A percentile compares a stretch with the other conserved stretches of the same genome.
Evolutionary conservation across 2,797 vertebrate genomes (phyloP).

Genomic region (Pseudochromis fuscus): DNA sequence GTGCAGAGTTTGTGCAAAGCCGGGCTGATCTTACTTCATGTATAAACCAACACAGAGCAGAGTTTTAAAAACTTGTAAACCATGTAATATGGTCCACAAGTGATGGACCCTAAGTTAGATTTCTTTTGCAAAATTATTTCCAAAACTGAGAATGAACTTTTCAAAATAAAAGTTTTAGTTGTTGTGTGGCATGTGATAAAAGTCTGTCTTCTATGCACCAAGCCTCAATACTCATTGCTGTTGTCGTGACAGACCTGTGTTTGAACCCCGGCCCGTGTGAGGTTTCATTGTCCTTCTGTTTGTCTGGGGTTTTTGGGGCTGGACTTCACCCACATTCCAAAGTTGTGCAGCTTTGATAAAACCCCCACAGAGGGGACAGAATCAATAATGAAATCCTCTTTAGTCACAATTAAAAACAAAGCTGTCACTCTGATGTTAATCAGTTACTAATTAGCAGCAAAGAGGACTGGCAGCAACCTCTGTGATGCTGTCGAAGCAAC

Average conservation of each 20-base stretch:
- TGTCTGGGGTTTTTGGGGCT: background rate
- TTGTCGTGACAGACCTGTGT: background rate
- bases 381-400: background rate
- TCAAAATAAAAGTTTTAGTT: background rate
- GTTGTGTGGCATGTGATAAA: background rate
- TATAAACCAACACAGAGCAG: background rate
- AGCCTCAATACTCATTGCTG: background rate
- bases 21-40: background rate
- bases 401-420: background rate
- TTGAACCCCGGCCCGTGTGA: background rate
- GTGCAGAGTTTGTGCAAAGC: background rate
- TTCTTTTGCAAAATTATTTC: background rate
- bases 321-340: background rate
- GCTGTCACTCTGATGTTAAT: background rate
- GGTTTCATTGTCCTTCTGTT: background rate
- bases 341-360: slow-evolving; percentile 12
- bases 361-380: background rate
- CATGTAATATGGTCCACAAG: background rate
- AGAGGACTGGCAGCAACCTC: background rate
- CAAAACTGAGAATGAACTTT: background rate
- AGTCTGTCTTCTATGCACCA: background rate
- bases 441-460: slow-evolving; percentile 4
- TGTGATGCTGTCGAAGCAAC: background rate
- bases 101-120: background rate
- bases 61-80: background rate